Percentiles rank a stretch among this genome's conserved stretches.
Evolutionary conservation across 2,888 invertebrate species (phyloP).

Genomic region (Macroteleia sp.): DNA sequence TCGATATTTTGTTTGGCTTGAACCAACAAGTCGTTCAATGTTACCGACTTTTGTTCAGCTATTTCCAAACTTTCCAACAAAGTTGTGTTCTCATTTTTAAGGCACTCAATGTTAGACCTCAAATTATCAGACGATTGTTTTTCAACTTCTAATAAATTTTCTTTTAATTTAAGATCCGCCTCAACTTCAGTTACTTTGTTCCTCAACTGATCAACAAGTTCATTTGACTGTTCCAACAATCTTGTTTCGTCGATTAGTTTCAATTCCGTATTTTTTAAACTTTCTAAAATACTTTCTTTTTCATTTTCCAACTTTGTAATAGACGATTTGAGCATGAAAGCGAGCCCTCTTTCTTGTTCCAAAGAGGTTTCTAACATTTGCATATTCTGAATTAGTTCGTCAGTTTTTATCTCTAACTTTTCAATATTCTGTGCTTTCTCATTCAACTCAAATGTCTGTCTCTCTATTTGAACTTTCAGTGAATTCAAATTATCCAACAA

Average conservation of each 20-base stretch:
- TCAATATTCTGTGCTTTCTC: not conserved
- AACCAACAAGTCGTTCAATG: conserved; percentile 37
- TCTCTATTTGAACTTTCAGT: not conserved
- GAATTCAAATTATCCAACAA: conserved; percentile 1
- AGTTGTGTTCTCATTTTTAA: conserved; percentile 26
- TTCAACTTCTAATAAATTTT: conserved; percentile 8
- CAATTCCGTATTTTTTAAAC: conserved; percentile 12
- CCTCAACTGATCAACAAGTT: conserved; percentile 26
- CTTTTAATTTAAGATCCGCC: not conserved
- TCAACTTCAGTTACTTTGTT: conserved; percentile 17
- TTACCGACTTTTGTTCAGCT: conserved; percentile 15
- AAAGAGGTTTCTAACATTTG: not conserved
- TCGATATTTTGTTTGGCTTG: conserved; percentile 49
- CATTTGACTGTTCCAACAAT: conserved; percentile 1
- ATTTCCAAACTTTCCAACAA: conserved; percentile 20
- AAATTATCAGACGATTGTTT: not conserved
- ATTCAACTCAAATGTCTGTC: not conserved
- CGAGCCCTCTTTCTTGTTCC: not conserved
- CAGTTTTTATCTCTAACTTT: not conserved
- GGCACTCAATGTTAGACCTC: not conserved
- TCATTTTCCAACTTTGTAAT: conserved; percentile 22
- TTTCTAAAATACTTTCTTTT: not conserved
- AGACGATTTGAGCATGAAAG: not conserved
- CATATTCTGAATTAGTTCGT: not conserved
- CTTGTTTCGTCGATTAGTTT: conserved; percentile 25